These are phyloP conservation scores for Leptopilina boulardi DNA, from an alignment of 1,140 invertebrate genomes.

Conservation along the genomic window DNA sequence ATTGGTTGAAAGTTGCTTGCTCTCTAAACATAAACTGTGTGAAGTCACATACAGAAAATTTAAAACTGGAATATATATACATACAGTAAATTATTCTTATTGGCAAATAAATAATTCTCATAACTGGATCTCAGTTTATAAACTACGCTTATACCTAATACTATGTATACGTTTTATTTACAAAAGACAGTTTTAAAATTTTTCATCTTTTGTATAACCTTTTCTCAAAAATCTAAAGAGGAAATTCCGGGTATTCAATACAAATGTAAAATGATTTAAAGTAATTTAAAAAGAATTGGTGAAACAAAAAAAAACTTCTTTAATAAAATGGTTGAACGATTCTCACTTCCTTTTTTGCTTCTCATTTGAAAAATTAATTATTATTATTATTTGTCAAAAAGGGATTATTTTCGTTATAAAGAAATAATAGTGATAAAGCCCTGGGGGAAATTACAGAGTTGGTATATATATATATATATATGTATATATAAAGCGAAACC, in stretches of 20 bases:
- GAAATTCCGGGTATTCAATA: too few relatives aligned
- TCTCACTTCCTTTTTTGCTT: background rate
- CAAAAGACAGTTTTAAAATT: too few relatives aligned
- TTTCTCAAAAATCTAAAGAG: too few relatives aligned
- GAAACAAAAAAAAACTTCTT: background rate
- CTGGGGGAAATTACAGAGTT: background rate
- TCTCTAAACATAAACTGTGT: too few relatives aligned
- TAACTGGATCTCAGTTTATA: constrained; percentile 2
- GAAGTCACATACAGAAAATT: background rate
- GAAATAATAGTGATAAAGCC: background rate
- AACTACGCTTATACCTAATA: too few relatives aligned
- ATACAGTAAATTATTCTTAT: constrained; percentile 20
- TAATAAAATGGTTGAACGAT: background rate
- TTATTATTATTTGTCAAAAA: background rate
- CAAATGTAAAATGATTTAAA: background rate
- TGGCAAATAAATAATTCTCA: constrained; percentile 4
- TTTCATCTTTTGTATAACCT: too few relatives aligned
- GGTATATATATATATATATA: too few relatives aligned
- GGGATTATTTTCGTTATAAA: background rate
- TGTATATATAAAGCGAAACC: background rate
- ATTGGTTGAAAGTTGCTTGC: constrained; percentile 13
- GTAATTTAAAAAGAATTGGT: too few relatives aligned
- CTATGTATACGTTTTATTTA: too few relatives aligned
- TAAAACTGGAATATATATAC: background rate
- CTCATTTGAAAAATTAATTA: background rate